Conservation (phyloP, 92 coral and sea anemone genomes). For the Bergia puertoricense region DNA sequence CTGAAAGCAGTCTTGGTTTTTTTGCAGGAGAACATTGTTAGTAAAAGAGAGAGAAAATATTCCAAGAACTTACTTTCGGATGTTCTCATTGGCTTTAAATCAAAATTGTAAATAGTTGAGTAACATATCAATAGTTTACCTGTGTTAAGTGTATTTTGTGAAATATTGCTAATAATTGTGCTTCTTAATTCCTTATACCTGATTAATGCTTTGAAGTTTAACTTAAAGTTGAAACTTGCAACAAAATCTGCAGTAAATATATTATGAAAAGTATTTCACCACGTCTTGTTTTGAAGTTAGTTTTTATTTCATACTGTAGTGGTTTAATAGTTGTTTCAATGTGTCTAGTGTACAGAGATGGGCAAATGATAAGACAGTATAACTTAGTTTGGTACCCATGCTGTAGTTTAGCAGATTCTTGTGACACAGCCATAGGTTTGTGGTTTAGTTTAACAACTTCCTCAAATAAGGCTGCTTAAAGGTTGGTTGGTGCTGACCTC, state of each 20-base stretch:
- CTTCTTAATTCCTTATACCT: not conserved
- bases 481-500: too few relatives aligned
- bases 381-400: not conserved
- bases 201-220: not conserved
- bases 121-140: constrained; percentile 8
- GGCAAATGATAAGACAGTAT: not conserved
- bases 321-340: too few relatives aligned
- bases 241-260: not conserved
- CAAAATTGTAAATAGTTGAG: constrained; percentile 2
- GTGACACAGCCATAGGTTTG: not conserved
- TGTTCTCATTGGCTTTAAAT: not conserved
- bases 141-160: not conserved
- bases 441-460: too few relatives aligned
- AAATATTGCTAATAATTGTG: not conserved
- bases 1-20: not conserved
- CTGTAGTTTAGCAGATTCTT: not conserved
- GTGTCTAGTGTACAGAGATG: not conserved
- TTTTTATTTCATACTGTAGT: not conserved
- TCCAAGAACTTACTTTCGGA: not conserved
- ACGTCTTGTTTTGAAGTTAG: not conserved
- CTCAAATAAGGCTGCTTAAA: too few relatives aligned
- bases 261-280: not conserved
- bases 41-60: not conserved
- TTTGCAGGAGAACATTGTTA: not conserved
- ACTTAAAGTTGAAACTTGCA: not conserved